Evolutionary conservation across 2,888 invertebrate species (phyloP), one percentile per base, ranked within the genome.

Genomic region (Caenorhabditis afra): DNA sequence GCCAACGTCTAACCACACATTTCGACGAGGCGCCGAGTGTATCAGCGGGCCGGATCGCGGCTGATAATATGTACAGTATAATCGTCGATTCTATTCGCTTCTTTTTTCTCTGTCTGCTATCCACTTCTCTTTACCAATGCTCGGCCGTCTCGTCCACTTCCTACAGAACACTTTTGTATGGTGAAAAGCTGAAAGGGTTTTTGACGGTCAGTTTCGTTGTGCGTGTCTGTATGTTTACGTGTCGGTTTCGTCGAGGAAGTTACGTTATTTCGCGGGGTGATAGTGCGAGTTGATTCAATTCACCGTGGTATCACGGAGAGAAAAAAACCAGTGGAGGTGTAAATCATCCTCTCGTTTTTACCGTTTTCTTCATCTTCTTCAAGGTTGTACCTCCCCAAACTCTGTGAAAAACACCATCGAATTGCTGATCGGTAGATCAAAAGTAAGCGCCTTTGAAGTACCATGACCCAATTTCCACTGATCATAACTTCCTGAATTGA

Each of bases 111-210:
- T 22, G 44, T 8, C 12, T 57, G 8, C 18, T 57, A 20, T 49
- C 35, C 29, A 7, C 7, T 29, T 29, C 29, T 7, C 29, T 35
- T 11, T 14, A 22, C 0, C 58, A 52, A 58, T 57, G 44, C 20
- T 55, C 50, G 11, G 20, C 62, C 0, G n/a, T 52, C 5, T 55
- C 62, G 11, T 52, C 68, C 29, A 29, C 29, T 3, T 79, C 70
- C 18, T 83, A 83, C 52, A 29, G 68, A 41, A 84, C 84, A 8
- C 41, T 84, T 7, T 58, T 86, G 11, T 85, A 83, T 52, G 86
- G 86, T 14, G 84, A 84, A 50, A 71, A 81, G 58, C 75, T 86
- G 57, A 84, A 85, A 73, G 86, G 84, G 14, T 86, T 83, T 75
- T 37, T 86, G n/a, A 82, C 82, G 79, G 86, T 86, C 37, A 65